Base-by-base conservation (phyloP, 2,888 invertebrate species). In the Chrysodeixis includens region DNA sequence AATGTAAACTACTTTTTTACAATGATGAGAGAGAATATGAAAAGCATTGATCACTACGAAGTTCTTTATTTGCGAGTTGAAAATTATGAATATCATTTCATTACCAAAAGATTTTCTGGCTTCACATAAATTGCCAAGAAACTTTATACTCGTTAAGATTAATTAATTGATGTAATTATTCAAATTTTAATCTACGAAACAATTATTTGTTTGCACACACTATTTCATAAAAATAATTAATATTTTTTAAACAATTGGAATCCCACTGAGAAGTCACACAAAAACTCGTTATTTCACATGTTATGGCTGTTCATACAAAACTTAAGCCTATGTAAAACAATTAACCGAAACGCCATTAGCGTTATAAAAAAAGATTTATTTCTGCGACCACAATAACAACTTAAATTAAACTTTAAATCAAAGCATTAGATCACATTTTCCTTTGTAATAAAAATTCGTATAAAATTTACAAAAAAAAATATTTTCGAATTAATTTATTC, bases 321-420 rank as follows among this genome's bases (percentile, higher is more conserved):
- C 52, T 52, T 35, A 56, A 32, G 1, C 30, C 9, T 53, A 44
- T 49, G 18, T 32, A 55, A 63, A 64, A 53, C 62, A 53, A 75
- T 66, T 66, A 55, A 56, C 63, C 59, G 18, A 20, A 67, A 65
- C 49, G 7, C 14, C 30, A 40, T 59, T 57, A 66, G 77, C 60
- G 54, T 69, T 77, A 26, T 26, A 26, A 66, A 72, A 80, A 66
- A 44, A 66, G 62, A 64, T 57, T 32, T 26, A n/a, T n/a, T 40
- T 40, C n/a, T 40, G 40, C 40, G 32, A 9, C n/a, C 22, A n/a
- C 32, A 0, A 16, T 14, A 0, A 4, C 7, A 26, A 14, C n/a
- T 8, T 3, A 60, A 52, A 40, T 58, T 66, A 0, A 46, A 62
- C 30, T 32, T 16, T 58, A 66, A 12, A 0, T 0, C 7, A 0